Conservation (phyloP, 1,140 invertebrate species). For the Schlechtendalia chinensis region DNA sequence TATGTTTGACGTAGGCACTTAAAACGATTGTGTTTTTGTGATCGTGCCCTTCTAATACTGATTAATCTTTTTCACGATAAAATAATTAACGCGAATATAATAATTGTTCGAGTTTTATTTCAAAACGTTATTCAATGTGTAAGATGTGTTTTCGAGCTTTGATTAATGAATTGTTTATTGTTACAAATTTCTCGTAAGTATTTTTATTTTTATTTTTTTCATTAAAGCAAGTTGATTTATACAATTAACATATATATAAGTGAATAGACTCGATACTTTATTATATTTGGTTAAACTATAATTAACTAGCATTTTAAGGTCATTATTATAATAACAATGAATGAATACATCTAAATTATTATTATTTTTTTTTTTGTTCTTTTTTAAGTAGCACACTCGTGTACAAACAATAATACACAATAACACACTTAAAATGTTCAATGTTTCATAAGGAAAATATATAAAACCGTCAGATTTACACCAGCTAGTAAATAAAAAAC, state of each 20-base stretch:
- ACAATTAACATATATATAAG: not conserved
- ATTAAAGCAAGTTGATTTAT: not conserved
- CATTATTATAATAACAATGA: not conserved
- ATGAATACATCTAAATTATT: conserved; percentile 4
- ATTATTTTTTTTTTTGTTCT: not conserved
- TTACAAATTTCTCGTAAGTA: too few species aligned
- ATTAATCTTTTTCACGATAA: not conserved
- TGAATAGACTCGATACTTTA: too few species aligned
- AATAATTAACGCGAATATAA: not conserved
- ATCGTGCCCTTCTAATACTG: not conserved
- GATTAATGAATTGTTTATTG: not conserved
- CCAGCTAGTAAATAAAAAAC: not conserved
- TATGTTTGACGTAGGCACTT: too few species aligned
- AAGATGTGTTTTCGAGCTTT: not conserved
- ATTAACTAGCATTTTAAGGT: not conserved
- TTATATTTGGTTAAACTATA: not conserved
- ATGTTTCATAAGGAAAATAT: not conserved
- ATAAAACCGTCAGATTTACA: too few species aligned
- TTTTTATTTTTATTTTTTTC: too few species aligned
- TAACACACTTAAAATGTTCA: not conserved
- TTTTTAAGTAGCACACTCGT: not conserved
- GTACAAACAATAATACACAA: not conserved
- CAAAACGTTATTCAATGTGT: not conserved
- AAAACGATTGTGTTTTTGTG: too few species aligned
- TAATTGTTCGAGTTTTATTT: not conserved